Evolutionary conservation across 2,888 invertebrate genomes (phyloP), one percentile per base, ranked within the genome.

Genomic region (Andrena praecox): DNA sequence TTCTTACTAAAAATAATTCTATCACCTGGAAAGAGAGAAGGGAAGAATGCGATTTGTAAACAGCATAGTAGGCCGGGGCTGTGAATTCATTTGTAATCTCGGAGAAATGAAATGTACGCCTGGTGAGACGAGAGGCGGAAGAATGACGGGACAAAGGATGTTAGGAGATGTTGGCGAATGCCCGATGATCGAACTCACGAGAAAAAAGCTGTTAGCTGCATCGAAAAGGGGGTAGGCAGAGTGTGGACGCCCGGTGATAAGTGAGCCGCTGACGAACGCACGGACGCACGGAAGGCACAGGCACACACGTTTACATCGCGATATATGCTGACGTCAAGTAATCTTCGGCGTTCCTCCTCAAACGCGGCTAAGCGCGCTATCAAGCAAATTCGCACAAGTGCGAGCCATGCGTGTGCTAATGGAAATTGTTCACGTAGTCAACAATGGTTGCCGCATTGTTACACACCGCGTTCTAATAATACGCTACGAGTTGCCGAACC

Each of bases 1-100:
- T 95, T 70, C 95, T 94, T 54, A 95, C 95, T 85, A 96, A 94
- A 93, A 96, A 96, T 84, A 95, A 94, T 91, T 96, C 96, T 86
- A 96, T 95, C 73, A 93, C 94, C 96, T 96, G 95, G 4, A 85
- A 82, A 71, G 64, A 81, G 76, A 72, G 54, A 82, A 80, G 48
- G 5, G 24, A n/a, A 74, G 8, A 69, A 12, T 31, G 27, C 31
- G n/a, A 20, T 27, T 52, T 48, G 10, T 20, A 10, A 48, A 10
- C 1, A 4, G 24, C 20, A 10, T 12, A 24, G 24, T 52, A 2
- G 6, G 7, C 0, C 4, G 10, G 20, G 6, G 3, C 24, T 0
- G 10, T 16, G 5, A 24, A 48, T 6, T 4, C 2, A 10, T 12
- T 50, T 8, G 3, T 10, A 8, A 24, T 24, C 2, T 8, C 24